Conservation (phyloP, 2,113 vertebrate species). For the Lichenostomus cassidix region DNA sequence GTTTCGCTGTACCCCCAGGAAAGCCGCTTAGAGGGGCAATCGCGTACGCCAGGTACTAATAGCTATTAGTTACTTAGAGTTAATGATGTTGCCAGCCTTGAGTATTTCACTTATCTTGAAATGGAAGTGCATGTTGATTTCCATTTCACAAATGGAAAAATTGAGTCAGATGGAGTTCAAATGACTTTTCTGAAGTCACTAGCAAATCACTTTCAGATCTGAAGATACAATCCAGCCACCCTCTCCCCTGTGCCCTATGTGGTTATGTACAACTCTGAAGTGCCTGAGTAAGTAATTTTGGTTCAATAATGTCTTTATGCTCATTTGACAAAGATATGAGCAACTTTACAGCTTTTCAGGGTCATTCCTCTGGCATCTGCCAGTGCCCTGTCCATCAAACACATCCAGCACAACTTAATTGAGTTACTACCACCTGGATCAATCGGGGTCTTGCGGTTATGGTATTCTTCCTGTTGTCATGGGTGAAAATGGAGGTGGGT, state of each 20-base stretch:
- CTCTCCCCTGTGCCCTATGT: neutral
- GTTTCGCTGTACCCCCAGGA: neutral
- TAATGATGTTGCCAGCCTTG: slow-evolving; percentile 41
- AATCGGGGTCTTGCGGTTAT: neutral
- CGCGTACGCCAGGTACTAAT: neutral
- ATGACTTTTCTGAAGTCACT: slow-evolving; percentile 35
- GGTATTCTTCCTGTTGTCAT: neutral
- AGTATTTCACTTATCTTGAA: slow-evolving; percentile 50
- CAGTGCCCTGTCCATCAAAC: neutral
- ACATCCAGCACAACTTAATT: neutral
- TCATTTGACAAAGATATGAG: neutral
- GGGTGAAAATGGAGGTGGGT: neutral
- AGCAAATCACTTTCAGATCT: slow-evolving; percentile 41
- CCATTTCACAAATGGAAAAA: slow-evolving; percentile 60
- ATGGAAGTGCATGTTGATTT: slow-evolving; percentile 49
- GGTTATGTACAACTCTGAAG: neutral
- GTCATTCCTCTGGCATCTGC: neutral
- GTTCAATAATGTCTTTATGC: neutral
- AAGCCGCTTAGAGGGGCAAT: neutral
- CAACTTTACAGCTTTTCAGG: neutral
- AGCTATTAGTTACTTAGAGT: slow-evolving; percentile 41
- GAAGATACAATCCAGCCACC: neutral
- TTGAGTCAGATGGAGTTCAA: slow-evolving; percentile 49
- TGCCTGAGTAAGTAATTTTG: neutral
- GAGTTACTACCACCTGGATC: neutral